Evolutionary conservation across 2,888 invertebrate genomes (phyloP), one percentile per base, ranked within the genome.

Genomic region (Odontomyia ornata): DNA sequence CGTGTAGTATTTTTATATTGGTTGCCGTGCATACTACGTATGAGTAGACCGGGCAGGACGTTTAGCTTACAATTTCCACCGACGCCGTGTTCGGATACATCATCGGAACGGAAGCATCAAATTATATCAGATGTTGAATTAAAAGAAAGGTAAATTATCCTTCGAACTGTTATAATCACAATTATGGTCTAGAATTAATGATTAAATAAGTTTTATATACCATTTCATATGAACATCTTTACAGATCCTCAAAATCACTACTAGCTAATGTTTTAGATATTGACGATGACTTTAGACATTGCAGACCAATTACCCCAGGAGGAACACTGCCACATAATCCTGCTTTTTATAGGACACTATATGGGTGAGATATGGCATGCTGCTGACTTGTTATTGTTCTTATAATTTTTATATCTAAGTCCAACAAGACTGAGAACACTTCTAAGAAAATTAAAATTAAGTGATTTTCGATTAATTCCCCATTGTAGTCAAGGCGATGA

Each of bases 221-320:
- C 36, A 15, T 52, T 15, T 52, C 52, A 52, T 9, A 4, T 18
- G 52, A 9, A n/a, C 13, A n/a, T 15, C 15, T 64, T 77, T 60
- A 52, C 25, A 87, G 94, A 84, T 97, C 97, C 82, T 97, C 97
- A 84, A 96, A 97, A 89, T 96, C 96, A 86, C 91, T 98, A 84
- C 90, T 98, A 85, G 97, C 98, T 83, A 98, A 98, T 89, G 97
- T 98, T 84, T 91, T 98, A 84, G 98, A 98, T 89, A 95, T 98
- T 88, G 98, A 98, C 88, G 98, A 98, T 88, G 98, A 98, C 89
- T 95, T 96, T 89, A 91, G 94, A 83, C 91, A 91, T 86, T 93
- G 93, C 84, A 89, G 92, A 87, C 91, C 91, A 87, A 90, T 91
- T 88, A 90, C 90, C 82, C 89, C 90, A 82, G 87, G 87, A 81